Percentiles rank a stretch among this genome's conserved stretches.
phyloP scores from a whole-genome alignment of 1,140 invertebrate genomes.

The Drosophila seguyi region DNA sequence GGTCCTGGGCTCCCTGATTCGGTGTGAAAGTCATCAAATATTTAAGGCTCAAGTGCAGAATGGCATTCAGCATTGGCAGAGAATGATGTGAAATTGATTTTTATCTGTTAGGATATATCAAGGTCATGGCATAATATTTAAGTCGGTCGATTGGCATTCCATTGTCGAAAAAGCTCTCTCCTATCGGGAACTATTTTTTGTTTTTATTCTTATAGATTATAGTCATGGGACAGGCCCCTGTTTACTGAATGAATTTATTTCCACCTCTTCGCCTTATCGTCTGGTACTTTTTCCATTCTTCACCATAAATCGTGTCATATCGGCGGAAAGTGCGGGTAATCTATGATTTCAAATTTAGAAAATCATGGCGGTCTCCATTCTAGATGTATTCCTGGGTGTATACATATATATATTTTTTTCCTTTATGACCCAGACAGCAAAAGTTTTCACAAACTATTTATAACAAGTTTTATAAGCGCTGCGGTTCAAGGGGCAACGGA shows the following conservation, averaged over 20 bases:
- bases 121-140: background rate
- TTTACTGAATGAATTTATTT: constrained; percentile 43
- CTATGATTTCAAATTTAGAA: background rate
- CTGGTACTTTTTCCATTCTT: background rate
- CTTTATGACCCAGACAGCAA: background rate
- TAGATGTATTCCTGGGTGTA: background rate
- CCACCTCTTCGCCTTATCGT: constrained; percentile 15
- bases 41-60: constrained; percentile 52
- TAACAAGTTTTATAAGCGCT: constrained; percentile 26
- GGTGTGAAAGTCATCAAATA: constrained; percentile 62
- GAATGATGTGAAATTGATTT: constrained; percentile 52
- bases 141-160: background rate
- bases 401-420: background rate
- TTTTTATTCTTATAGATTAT: background rate
- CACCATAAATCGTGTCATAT: constrained; percentile 4
- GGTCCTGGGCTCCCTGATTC: constrained; percentile 10
- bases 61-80: constrained; percentile 25
- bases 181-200: background rate
- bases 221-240: constrained; percentile 9
- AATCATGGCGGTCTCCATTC: background rate
- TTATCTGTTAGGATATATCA: background rate
- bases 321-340: background rate
- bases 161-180: background rate
- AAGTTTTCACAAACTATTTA: constrained; percentile 33
- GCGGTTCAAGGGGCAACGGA: background rate